Percentiles rank a stretch among this genome's conserved stretches.
Evolutionary conservation across 2,888 invertebrate species (phyloP).

Genomic region (Drosophila rubida): DNA sequence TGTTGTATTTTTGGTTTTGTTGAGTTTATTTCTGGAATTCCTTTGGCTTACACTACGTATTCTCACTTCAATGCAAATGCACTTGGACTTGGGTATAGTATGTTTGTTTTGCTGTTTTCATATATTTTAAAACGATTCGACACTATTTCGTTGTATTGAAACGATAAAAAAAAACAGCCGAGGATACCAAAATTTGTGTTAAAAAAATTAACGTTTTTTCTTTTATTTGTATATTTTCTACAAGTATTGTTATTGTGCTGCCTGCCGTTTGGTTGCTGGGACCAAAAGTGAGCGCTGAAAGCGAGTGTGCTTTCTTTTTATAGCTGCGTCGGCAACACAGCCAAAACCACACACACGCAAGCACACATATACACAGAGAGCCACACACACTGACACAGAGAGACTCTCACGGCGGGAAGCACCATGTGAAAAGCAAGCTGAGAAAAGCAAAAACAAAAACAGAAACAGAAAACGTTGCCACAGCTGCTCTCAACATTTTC

Average conservation of each 20-base stretch:
- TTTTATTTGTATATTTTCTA: conserved; percentile 18
- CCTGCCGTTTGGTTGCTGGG: conserved; percentile 80
- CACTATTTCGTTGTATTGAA: conserved; percentile 33
- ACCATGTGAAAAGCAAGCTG: conserved; percentile 3
- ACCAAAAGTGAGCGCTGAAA: conserved; percentile 83
- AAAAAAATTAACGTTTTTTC: neutral
- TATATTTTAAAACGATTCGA: conserved; percentile 17
- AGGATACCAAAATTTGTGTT: conserved; percentile 1
- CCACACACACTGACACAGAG: neutral
- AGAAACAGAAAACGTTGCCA: conserved; percentile 24
- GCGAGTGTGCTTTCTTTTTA: conserved; percentile 73
- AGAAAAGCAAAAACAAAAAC: conserved; percentile 38
- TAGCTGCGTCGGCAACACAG: conserved; percentile 52
- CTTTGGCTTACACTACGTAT: conserved; percentile 43
- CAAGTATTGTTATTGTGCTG: conserved; percentile 46
- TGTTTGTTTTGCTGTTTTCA: conserved; percentile 5
- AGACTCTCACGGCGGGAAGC: conserved; percentile 37
- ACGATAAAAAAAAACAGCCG: conserved; percentile 21
- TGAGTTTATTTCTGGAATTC: conserved; percentile 45
- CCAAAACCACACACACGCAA: conserved; percentile 21
- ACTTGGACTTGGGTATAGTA: conserved; percentile 47
- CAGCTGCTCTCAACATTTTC: conserved; percentile 61
- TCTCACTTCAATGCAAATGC: conserved; percentile 61
- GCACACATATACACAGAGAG: conserved; percentile 4
- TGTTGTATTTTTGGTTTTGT: neutral